A percentile compares a stretch with the other conserved stretches of the same genome.
Conservation (phyloP, 2,797 vertebrate genomes). For the Poecile montanus region DNA sequence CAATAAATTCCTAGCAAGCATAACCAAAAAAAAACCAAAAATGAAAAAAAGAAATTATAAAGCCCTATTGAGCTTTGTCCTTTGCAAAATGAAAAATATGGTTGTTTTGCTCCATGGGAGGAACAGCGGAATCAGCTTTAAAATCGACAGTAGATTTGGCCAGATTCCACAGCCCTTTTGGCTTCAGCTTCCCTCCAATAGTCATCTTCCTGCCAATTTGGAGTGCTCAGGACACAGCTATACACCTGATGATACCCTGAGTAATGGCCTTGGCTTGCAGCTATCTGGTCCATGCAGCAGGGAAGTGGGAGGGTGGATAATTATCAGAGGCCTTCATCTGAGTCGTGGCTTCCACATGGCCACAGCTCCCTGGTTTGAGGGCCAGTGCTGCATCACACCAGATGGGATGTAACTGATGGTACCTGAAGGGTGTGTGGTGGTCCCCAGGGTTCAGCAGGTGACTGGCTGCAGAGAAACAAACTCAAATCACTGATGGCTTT, state of each 20-base stretch:
- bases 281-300: constrained; percentile 45
- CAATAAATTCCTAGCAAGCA: constrained; percentile 40
- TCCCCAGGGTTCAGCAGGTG: background rate
- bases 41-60: background rate
- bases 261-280: constrained; percentile 56
- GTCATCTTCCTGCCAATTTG: constrained; percentile 28
- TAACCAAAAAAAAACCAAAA: background rate
- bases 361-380: background rate
- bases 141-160: constrained; percentile 11
- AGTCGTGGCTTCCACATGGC: background rate
- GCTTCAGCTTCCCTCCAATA: constrained; percentile 37
- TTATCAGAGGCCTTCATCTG: constrained; percentile 5
- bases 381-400: background rate
- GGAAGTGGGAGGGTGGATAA: constrained; percentile 22
- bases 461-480: background rate
- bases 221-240: constrained; percentile 31
- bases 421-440: accelerated
- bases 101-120: constrained; percentile 9
- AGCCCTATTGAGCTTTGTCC: constrained; percentile 23
- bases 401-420: background rate
- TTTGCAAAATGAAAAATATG: constrained; percentile 53
- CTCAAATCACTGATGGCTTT: background rate
- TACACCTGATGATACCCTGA: constrained; percentile 66
- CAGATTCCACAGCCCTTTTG: constrained; percentile 29
- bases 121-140: background rate